Conservation (phyloP, 2,888 invertebrate genomes). For the Luperina nickerlii region DNA sequence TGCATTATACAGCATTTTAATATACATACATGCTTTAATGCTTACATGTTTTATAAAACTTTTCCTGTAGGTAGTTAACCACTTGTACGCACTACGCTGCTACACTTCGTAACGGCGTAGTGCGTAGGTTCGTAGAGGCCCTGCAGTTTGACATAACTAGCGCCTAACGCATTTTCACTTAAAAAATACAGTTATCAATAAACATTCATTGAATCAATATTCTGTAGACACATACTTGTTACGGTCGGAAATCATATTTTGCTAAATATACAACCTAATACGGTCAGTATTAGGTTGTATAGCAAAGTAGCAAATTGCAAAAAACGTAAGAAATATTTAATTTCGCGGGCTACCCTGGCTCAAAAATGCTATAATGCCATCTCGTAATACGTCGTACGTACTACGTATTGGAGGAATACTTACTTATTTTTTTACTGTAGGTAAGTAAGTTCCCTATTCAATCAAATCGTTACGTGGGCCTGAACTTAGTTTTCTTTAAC, state of each 20-base stretch:
- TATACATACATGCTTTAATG: too few relatives aligned
- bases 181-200: background rate
- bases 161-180: background rate
- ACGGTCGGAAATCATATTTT: background rate
- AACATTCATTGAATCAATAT: background rate
- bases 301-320: too few relatives aligned
- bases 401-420: too few relatives aligned
- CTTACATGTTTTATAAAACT: background rate
- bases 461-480: background rate
- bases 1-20: background rate
- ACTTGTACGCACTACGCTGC: background rate
- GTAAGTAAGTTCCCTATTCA: background rate
- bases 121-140: background rate
- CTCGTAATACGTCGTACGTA: too few relatives aligned
- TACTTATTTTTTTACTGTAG: background rate
- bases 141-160: background rate
- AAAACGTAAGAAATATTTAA: too few relatives aligned
- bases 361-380: background rate
- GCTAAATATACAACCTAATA: background rate
- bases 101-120: background rate
- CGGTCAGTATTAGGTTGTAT: too few relatives aligned
- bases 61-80: background rate
- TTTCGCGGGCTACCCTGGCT: too few relatives aligned
- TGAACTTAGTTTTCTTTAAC: background rate
- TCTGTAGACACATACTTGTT: background rate